Base-by-base conservation (phyloP, 2,113 vertebrate species). In the Apodemus speciosus region DNA sequence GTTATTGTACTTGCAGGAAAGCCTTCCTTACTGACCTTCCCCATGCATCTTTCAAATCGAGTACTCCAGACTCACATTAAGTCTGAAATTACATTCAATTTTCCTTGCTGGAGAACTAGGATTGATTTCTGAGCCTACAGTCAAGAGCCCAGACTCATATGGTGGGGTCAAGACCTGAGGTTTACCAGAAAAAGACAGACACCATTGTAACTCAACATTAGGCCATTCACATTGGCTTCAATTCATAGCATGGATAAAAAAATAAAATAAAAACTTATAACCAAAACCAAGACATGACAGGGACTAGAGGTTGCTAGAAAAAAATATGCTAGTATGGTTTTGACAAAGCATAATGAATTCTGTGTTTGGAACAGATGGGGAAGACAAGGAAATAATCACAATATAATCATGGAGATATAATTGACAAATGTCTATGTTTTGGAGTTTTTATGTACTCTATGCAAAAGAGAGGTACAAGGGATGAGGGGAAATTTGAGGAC, bases 11-110 rank as follows among this genome's bases (percentile, higher is more conserved):
- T 92, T 94, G 88, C 43, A 83, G 85, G 88, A 88, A 94, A 85
- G 60, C 40, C 80, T 49, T 85, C 49, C 71, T 83, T 72, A 21
- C 30, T 91, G 89, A 87, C 58, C 84, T 89, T 71, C 56, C 27
- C 58, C 58, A 91, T 53, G 85, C 43, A 73, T 90, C 95, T 96
- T 96, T 94, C 89, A 94, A 92, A 91, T 75, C n/a, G 62, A 51
- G 43, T 89, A 83, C 77, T 90, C 58, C 15, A 91, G 51, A 23
- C n/a, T 96, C 79, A 84, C 69, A 58, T 92, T 91, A 96, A 69
- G 40, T 85, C 83, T 95, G 56, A 79, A 80, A 69, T 96, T 94
- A 85, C 62, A 93, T 86, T 93, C 86, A 69, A 73, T 91, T 86
- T 85, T 95, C 83, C 87, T 58, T 83, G 68, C 91, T 92, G n/a